Conservation (phyloP, 2,797 vertebrate species). For the Lutjanus argentimaculatus region DNA sequence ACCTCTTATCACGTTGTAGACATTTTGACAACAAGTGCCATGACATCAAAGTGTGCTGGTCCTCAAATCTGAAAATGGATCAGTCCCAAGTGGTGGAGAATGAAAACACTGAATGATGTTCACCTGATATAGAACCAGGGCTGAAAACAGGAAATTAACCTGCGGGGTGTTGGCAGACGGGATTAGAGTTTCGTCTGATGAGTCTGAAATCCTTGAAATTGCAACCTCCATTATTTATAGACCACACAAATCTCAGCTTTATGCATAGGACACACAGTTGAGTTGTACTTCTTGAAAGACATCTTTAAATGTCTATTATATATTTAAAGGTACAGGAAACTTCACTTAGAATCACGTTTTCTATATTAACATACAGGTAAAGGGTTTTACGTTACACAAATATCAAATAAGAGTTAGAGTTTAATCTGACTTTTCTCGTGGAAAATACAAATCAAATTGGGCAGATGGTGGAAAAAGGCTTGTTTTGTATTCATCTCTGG, state of each 20-base stretch:
- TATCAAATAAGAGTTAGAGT: neutral
- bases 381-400: too few species aligned
- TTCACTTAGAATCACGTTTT: neutral
- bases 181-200: slow-evolving; percentile 14
- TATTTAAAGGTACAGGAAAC: neutral
- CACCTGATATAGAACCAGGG: slow-evolving; percentile 12
- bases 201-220: slow-evolving; percentile 7
- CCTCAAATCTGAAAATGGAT: slow-evolving; percentile 38
- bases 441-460: too few species aligned
- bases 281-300: neutral
- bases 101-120: neutral
- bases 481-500: neutral
- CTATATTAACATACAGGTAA: too few species aligned
- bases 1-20: slow-evolving; percentile 27
- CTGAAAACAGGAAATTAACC: neutral
- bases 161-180: slow-evolving; percentile 5
- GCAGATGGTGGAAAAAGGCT: too few species aligned
- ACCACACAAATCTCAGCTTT: neutral
- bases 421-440: neutral
- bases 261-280: neutral
- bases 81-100: slow-evolving; percentile 17
- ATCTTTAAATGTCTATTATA: neutral
- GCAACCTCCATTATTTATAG: neutral
- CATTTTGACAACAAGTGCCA: slow-evolving; percentile 17
- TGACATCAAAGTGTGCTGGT: slow-evolving; percentile 21